Base-by-base conservation (phyloP, 2,113 vertebrate genomes). In the Rhipidura dahli region DNA sequence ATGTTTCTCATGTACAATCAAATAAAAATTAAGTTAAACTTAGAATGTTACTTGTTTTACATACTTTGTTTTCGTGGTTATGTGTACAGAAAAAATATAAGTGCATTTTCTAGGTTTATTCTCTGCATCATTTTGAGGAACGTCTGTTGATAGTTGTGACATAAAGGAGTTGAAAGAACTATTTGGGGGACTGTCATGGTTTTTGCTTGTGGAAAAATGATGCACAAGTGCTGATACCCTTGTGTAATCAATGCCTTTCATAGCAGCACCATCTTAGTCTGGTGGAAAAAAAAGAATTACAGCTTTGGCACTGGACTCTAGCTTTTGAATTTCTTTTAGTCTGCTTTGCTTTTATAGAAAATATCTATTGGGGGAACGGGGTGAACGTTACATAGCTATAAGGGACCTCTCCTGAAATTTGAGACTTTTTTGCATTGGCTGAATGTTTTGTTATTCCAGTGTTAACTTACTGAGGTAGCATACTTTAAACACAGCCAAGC, bases 331-430 rank as follows among this genome's bases (percentile, higher is more conserved):
- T 5, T 70, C 23, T 75, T 73, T 50, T 56, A 44, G 13, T 37
- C 30, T 51, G 10, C 75, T 93, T 88, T 85, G 6, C 11, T 79
- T 93, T 85, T 72, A 51, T 40, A 85, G 57, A 71, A 88, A 88
- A 83, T 88, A 71, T 17, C 33, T 40, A 3, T 0, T 4, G 4
- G 1, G 5, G 8, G 5, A 2, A 13, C 2, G 9, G 6, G 6
- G 3, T 53, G 45, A 61, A 15, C 10, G 51, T 60, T 78, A 39
- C 1, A 1, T 27, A 26, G 10, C 15, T 56, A 4, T n/a, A 39
- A 79, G 39, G 92, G 35, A 59, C 8, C 6, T 19, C 27, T 84
- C 33, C 26, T 79, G 75, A 85, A 92, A 85, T 88, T 9, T 59
- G 42, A 79, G 31, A 72, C 15, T 13, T 76, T 82, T 92, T 37